phyloP scores from a whole-genome alignment of 2,113 vertebrate genomes.

The Dipodomys spectabilis region DNA sequence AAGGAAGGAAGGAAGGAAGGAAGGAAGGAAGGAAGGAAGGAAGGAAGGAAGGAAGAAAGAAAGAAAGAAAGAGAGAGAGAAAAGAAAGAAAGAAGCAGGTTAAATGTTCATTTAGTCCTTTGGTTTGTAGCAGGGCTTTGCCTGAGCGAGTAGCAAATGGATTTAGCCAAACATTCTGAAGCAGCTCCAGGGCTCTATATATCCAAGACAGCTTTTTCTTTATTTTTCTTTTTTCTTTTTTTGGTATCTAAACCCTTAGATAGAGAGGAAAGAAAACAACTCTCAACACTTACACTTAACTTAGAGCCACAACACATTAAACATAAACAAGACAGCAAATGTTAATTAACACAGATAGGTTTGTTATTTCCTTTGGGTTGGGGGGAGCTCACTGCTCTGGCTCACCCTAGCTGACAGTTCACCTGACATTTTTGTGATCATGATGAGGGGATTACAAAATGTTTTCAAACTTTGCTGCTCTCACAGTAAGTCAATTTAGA shows the following conservation, averaged over 20 bases:
- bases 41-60: no score
- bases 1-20: no score
- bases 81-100: background rate
- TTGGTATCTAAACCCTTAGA: no score
- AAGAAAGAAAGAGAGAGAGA: no score
- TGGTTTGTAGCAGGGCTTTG: background rate
- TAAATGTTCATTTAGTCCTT: background rate
- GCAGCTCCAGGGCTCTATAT: background rate
- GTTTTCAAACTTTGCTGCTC: slow-evolving; percentile 33
- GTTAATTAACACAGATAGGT: background rate
- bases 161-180: background rate
- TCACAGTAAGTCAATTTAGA: background rate
- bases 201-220: background rate
- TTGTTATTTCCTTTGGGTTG: slow-evolving; percentile 2
- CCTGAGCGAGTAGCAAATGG: background rate
- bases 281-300: background rate
- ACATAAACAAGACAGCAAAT: slow-evolving; percentile 45
- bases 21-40: no score
- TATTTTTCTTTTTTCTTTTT: no score
- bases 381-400: background rate
- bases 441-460: background rate
- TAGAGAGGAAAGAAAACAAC: no score
- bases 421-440: background rate
- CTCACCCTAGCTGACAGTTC: slow-evolving; percentile 15
- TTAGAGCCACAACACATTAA: slow-evolving; percentile 12